These are phyloP conservation scores for Rhimphoctona megacephalus DNA, from an alignment of 2,888 invertebrate species.

Conservation along the genomic window DNA sequence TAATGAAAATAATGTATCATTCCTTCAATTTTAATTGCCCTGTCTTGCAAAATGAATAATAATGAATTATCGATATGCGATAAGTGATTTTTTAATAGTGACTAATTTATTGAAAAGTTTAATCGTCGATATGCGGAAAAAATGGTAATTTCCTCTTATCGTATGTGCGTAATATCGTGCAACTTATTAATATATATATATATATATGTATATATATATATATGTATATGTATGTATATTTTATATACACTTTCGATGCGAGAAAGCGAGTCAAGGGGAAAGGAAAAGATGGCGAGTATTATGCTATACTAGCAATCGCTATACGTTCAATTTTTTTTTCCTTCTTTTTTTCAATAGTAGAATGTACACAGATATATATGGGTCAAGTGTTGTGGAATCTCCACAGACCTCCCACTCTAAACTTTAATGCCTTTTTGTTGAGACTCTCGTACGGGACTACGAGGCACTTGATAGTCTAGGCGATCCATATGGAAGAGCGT, in stretches of 20 bases:
- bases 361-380: slow-evolving; percentile 4
- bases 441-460: background rate
- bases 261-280: slow-evolving; percentile 64
- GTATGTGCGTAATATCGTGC: slow-evolving; percentile 14
- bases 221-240: background rate
- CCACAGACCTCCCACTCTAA: slow-evolving; percentile 10
- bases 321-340: background rate
- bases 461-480: slow-evolving; percentile 29
- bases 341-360: background rate
- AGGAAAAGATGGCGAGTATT: slow-evolving; percentile 51
- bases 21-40: background rate
- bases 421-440: slow-evolving; percentile 16
- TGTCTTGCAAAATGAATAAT: slow-evolving; percentile 10
- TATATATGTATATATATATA: no score
- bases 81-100: slow-evolving; percentile 13
- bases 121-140: background rate
- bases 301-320: slow-evolving; percentile 47
- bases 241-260: slow-evolving; percentile 15
- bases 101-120: slow-evolving; percentile 10
- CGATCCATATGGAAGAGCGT: slow-evolving; percentile 46
- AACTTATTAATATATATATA: background rate
- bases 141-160: background rate
- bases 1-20: background rate
- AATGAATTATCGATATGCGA: background rate
- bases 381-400: slow-evolving; percentile 23